A percentile compares a stretch with the other conserved stretches of the same genome.
Conservation (phyloP, 2,113 vertebrate species). For the Arvicanthis niloticus region DNA sequence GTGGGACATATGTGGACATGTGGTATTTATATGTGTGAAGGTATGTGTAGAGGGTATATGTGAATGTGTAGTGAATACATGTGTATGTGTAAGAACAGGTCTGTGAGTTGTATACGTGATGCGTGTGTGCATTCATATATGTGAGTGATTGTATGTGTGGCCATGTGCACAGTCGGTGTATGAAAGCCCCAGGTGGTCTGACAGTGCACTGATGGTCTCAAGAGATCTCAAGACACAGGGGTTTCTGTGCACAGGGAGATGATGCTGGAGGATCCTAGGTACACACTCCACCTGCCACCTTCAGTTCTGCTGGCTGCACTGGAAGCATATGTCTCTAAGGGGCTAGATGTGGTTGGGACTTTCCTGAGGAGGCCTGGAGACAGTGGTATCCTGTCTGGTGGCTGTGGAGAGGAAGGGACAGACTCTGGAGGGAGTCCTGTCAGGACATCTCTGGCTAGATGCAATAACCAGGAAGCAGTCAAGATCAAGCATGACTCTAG, state of each 20-base stretch:
- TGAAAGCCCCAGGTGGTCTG: background rate
- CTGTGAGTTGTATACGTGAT: background rate
- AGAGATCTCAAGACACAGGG: background rate
- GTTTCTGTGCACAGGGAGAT: background rate
- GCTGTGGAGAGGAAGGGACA: fast-evolving
- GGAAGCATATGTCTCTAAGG: background rate
- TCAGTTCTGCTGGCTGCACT: background rate
- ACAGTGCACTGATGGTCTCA: background rate
- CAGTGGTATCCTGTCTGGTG: background rate
- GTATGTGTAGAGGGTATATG: background rate
- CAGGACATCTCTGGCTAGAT: fast-evolving
- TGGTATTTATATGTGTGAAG: background rate
- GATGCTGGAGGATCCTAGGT: background rate
- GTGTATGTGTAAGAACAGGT: too few relatives aligned
- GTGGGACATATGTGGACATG: background rate
- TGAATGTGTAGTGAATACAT: background rate
- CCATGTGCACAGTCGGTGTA: background rate
- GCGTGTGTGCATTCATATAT: background rate
- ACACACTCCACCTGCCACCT: background rate
- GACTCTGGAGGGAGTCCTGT: too few relatives aligned
- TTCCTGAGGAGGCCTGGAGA: background rate
- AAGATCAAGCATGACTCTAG: background rate
- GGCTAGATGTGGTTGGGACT: background rate
- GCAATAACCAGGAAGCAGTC: background rate
- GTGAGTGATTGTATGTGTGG: background rate